Evolutionary conservation across 30 jellyfish, hydroid and myxozoan species (phyloP).

Genomic region (Aurelia coerulea): DNA sequence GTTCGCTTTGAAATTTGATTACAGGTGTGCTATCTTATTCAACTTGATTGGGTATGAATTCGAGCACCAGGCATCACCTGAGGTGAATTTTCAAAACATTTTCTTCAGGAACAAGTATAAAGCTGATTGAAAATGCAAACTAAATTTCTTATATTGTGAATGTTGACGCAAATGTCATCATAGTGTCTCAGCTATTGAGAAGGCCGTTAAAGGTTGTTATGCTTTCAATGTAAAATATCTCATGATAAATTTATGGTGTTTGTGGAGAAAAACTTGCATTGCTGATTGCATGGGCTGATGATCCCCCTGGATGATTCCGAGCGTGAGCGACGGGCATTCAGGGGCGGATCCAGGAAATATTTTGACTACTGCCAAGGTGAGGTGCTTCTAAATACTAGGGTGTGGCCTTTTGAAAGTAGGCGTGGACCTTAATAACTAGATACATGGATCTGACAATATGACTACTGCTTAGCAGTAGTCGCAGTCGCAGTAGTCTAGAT

Average conservation of each 20-base stretch:
- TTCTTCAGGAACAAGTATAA: neutral
- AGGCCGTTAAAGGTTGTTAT: too few species aligned
- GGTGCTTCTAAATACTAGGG: too few species aligned
- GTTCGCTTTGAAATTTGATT: neutral
- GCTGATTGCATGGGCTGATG: neutral
- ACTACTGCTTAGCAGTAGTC: too few species aligned
- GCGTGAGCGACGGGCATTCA: too few species aligned
- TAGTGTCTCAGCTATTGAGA: too few species aligned
- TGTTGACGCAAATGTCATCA: neutral
- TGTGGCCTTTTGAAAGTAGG: too few species aligned
- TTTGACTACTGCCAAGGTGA: too few species aligned
- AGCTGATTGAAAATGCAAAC: slow-evolving; percentile 3
- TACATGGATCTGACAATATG: too few species aligned
- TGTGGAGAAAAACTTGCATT: slow-evolving; percentile 18
- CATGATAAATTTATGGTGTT: slow-evolving; percentile 33
- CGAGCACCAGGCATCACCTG: slow-evolving; percentile 37
- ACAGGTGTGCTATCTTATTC: slow-evolving; percentile 19
- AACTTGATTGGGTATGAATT: slow-evolving; percentile 2
- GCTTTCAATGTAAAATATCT: neutral
- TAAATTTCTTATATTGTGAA: neutral
- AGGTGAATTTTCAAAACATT: neutral
- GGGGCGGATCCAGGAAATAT: too few species aligned
- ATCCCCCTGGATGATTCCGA: too few species aligned
- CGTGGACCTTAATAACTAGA: too few species aligned
- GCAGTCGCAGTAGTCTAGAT: too few species aligned